These are phyloP conservation scores for Cheilosia variabilis DNA, from an alignment of 2,888 invertebrate genomes.

Conservation along the genomic window DNA sequence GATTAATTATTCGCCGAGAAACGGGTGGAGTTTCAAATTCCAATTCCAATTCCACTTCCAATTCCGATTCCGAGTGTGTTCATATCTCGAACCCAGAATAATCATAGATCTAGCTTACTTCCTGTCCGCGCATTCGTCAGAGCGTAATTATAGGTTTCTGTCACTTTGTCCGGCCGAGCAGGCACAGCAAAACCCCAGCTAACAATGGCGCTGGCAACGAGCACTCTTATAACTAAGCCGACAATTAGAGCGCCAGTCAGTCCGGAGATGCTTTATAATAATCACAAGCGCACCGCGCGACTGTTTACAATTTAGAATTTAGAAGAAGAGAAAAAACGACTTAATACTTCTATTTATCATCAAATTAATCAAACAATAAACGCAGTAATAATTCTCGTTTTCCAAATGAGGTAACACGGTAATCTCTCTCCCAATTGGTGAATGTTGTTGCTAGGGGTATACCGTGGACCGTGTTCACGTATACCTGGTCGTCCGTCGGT, in stretches of 20 bases:
- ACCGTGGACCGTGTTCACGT: no score
- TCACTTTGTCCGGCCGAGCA: slow-evolving; percentile 44
- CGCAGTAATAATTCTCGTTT: slow-evolving; percentile 74
- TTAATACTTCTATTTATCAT: slow-evolving; percentile 74
- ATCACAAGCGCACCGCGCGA: slow-evolving; percentile 40
- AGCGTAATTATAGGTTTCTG: slow-evolving; percentile 67
- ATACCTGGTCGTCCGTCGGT: neutral
- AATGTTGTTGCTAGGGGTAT: neutral
- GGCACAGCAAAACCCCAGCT: slow-evolving; percentile 20
- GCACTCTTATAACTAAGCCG: slow-evolving; percentile 45
- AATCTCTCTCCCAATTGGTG: slow-evolving; percentile 47
- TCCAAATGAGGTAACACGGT: slow-evolving; percentile 75
- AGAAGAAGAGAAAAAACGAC: slow-evolving; percentile 10
- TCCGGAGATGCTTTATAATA: slow-evolving; percentile 47
- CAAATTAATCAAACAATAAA: slow-evolving; percentile 75
- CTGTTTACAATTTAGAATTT: slow-evolving; percentile 57
- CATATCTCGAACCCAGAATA: slow-evolving; percentile 8
- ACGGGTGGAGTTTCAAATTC: neutral
- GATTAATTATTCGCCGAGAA: slow-evolving; percentile 57
- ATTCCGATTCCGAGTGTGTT: neutral
- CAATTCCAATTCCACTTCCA: no score
- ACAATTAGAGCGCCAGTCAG: slow-evolving; percentile 58
- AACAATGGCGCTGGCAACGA: no score
- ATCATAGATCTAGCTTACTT: slow-evolving; percentile 62
- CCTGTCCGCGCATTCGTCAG: slow-evolving; percentile 73